phyloP scores from a whole-genome alignment of 2,797 vertebrate species.

The Acanthiza pusilla region DNA sequence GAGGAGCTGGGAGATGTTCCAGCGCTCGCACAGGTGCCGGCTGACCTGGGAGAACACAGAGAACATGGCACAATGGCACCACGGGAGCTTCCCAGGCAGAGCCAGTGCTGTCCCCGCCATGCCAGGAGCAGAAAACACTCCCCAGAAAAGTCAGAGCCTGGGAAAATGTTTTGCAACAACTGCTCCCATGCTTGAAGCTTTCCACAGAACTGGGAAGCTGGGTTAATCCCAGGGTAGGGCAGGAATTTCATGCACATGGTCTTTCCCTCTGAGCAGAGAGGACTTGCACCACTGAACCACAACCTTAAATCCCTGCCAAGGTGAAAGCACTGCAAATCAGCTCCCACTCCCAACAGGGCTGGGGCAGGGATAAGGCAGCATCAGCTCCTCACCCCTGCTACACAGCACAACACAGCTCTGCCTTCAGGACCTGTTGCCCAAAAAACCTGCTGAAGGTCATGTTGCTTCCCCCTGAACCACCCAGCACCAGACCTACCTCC shows the following conservation, averaged over 20 bases:
- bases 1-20: constrained; percentile 82
- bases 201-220: not conserved
- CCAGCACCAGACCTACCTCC: constrained; percentile 74
- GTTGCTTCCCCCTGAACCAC: not conserved
- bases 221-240: not conserved
- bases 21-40: constrained; percentile 76
- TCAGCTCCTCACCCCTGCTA: fast-evolving
- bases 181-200: not conserved
- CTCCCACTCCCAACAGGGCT: not conserved
- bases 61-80: not conserved
- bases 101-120: fast-evolving
- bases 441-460: not conserved
- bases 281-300: not conserved
- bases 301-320: not conserved
- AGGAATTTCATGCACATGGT: not conserved
- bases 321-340: not conserved
- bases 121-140: not conserved
- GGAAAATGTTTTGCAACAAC: not conserved
- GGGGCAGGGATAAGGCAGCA: not conserved
- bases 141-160: not conserved
- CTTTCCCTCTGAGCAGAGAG: not conserved
- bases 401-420: not conserved
- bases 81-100: not conserved
- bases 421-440: not conserved
- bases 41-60: constrained; percentile 71